phyloP scores from a whole-genome alignment of 2,797 vertebrate genomes.

The Trematomus bernacchii region DNA sequence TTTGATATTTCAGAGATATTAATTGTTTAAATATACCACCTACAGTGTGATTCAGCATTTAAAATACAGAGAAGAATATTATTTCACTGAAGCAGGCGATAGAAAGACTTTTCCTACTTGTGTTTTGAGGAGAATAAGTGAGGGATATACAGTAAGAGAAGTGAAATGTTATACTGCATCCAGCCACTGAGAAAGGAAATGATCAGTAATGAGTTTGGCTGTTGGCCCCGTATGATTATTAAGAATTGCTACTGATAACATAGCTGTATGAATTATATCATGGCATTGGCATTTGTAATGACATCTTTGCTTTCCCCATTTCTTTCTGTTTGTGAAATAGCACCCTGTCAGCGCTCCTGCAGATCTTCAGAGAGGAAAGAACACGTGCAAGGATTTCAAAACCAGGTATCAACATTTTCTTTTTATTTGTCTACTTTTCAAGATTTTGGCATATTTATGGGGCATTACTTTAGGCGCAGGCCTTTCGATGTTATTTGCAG shows the following conservation, averaged over 20 bases:
- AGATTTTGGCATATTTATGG: constrained; percentile 84
- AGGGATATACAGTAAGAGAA: constrained; percentile 16
- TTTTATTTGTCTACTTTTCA: constrained; percentile 70
- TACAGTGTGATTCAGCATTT: constrained; percentile 54
- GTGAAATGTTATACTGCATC: constrained; percentile 62
- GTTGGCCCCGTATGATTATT: constrained; percentile 62
- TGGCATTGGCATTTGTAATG: constrained; percentile 66
- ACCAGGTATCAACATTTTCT: constrained; percentile 79
- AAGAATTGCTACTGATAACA: constrained; percentile 67
- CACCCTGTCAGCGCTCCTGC: constrained; percentile 47
- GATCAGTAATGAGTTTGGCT: constrained; percentile 64
- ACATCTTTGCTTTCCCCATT: constrained; percentile 52
- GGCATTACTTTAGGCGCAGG: constrained; percentile 74
- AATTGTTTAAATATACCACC: constrained; percentile 47
- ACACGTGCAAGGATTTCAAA: constrained; percentile 64
- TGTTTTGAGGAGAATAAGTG: too few relatives aligned
- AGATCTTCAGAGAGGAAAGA: constrained; percentile 60
- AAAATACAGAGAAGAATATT: constrained; percentile 57
- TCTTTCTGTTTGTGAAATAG: constrained; percentile 73
- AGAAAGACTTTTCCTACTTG: background rate
- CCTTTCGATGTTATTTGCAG: constrained; percentile 84
- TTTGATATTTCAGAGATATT: constrained; percentile 63
- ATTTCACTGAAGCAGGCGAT: constrained; percentile 59
- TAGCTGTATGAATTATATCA: constrained; percentile 55
- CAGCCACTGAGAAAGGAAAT: constrained; percentile 37